A percentile compares a stretch with the other conserved stretches of the same genome.
Conservation (phyloP, 2,797 vertebrate genomes). For the Sphenodon punctatus region DNA sequence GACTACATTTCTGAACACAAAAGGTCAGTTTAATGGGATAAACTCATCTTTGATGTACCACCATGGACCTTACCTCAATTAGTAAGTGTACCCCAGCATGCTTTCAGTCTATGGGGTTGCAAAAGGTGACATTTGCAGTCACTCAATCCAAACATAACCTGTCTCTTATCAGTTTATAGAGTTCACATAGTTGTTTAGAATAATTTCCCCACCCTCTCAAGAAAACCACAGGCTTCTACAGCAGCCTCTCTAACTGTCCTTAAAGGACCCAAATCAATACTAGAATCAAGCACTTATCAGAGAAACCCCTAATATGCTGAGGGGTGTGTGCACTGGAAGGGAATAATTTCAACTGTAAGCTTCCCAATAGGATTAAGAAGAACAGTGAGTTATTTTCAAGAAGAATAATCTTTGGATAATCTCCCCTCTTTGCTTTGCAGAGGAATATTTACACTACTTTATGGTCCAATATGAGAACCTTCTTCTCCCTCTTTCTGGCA, state of each 20-base stretch:
- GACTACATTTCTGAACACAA: background rate
- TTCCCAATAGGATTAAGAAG: background rate
- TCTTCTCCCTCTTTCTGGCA: background rate
- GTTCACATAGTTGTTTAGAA: background rate
- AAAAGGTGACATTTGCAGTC: background rate
- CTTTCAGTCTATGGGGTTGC: background rate
- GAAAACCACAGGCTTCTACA: background rate
- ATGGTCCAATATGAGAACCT: too few relatives aligned
- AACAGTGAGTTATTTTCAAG: background rate
- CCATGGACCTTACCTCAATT: background rate
- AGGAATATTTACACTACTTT: background rate
- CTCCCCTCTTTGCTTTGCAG: background rate
- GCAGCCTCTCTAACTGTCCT: background rate
- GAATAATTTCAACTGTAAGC: background rate
- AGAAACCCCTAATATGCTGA: background rate
- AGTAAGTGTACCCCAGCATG: background rate
- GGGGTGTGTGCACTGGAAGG: background rate
- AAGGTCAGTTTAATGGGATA: background rate
- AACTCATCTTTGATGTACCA: background rate
- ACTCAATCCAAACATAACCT: background rate
- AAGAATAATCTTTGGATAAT: background rate
- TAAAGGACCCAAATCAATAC: background rate
- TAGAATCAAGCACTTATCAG: background rate
- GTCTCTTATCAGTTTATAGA: conserved; percentile 2
- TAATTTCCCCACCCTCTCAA: rapidly evolving